Evolutionary conservation across 2,797 vertebrate genomes (phyloP).

Genomic region (Microcaecilia unicolor): DNA sequence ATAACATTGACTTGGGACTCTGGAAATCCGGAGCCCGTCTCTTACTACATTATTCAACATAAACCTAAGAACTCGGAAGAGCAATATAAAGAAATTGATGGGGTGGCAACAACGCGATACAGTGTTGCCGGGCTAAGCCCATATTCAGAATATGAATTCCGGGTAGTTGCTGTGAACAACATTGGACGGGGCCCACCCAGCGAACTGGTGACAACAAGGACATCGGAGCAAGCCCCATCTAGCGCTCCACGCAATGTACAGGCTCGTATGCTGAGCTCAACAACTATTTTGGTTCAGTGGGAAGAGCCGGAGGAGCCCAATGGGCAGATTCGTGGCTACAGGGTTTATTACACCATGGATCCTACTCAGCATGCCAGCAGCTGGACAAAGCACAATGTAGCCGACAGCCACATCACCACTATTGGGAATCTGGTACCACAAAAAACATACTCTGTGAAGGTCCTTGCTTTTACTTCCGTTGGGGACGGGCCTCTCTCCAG

Average conservation of each 20-base stretch:
- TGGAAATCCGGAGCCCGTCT: conserved; percentile 92
- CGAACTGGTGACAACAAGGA: conserved; percentile 84
- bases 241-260: conserved; percentile 88
- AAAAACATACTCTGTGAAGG: conserved; percentile 93
- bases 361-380: conserved; percentile 79
- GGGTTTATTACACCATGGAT: conserved; percentile 93
- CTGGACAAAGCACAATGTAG: conserved; percentile 95
- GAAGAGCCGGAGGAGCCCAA: conserved; percentile 95
- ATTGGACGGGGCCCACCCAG: conserved; percentile 89
- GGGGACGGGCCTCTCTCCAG: conserved; percentile 91
- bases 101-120: conserved; percentile 93
- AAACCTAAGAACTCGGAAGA: conserved; percentile 90
- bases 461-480: conserved; percentile 92
- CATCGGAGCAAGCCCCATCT: conserved; percentile 93
- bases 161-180: conserved; percentile 92
- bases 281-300: conserved; percentile 94
- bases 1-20: conserved; percentile 97
- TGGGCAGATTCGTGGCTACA: conserved; percentile 92
- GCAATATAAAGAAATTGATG: conserved; percentile 91
- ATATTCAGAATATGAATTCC: conserved; percentile 94
- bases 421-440: conserved; percentile 89
- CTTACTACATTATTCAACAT: conserved; percentile 96
- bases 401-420: conserved; percentile 85
- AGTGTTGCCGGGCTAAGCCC: conserved; percentile 94
- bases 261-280: conserved; percentile 92